Evolutionary conservation across 2,113 vertebrate species (phyloP).

Genomic region (Gasterosteus aculeatus): DNA sequence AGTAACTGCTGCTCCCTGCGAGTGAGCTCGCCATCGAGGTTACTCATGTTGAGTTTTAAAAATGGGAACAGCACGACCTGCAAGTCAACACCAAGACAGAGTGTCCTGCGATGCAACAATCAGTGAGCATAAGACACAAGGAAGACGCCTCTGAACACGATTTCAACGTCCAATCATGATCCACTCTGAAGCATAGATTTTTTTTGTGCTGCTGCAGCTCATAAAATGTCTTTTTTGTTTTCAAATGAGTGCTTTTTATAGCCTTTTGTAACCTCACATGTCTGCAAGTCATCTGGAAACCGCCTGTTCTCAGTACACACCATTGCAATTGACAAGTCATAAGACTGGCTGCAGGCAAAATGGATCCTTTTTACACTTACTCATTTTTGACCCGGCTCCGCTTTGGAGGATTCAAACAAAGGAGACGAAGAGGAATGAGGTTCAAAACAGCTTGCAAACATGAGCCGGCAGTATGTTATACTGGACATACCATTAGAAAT

Average conservation of each 20-base stretch:
- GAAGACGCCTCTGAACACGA: not conserved
- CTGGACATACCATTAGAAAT: too few species aligned
- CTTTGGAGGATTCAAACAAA: not conserved
- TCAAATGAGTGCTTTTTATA: slow-evolving; percentile 66
- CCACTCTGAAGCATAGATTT: slow-evolving; percentile 5
- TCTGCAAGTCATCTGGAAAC: slow-evolving; percentile 55
- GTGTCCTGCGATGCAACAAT: not conserved
- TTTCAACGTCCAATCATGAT: slow-evolving; percentile 3
- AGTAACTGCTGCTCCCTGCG: slow-evolving; percentile 82
- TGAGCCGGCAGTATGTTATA: not conserved
- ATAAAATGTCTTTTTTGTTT: slow-evolving; percentile 30
- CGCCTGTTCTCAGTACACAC: slow-evolving; percentile 49
- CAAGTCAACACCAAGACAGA: slow-evolving; percentile 44
- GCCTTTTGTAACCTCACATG: slow-evolving; percentile 36
- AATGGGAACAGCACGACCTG: slow-evolving; percentile 58
- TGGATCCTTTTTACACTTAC: slow-evolving; percentile 1
- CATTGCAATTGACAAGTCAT: slow-evolving; percentile 69
- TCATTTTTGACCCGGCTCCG: not conserved
- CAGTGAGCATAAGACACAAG: slow-evolving; percentile 12
- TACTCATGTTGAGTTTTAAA: slow-evolving; percentile 81
- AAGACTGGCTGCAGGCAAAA: slow-evolving; percentile 60
- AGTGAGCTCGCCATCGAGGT: slow-evolving; percentile 79
- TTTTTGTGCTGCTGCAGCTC: slow-evolving; percentile 10
- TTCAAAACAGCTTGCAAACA: not conserved
- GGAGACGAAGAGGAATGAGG: not conserved